Evolutionary conservation across 1,140 invertebrate genomes (phyloP), one percentile per base, ranked within the genome.

Genomic region (Orussus abietinus): DNA sequence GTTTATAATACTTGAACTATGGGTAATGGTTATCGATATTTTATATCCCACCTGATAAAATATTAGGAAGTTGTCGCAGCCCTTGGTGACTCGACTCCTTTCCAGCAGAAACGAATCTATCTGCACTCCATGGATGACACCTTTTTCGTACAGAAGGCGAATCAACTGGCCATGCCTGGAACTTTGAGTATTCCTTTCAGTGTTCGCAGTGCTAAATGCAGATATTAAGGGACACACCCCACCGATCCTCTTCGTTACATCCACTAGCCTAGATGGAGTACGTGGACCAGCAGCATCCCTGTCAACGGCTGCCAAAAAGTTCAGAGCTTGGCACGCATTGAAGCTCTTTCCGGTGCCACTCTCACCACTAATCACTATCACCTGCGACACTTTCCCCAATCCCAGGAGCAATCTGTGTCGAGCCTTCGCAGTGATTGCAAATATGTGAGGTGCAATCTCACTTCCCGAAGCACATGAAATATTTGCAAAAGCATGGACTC

Each of bases 21-120:
- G n/a, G n/a, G n/a, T n/a, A n/a, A n/a, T n/a, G n/a, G n/a, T n/a
- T 32, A 37, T 44, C 11, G 3, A n/a, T n/a, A n/a, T 25, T 35
- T n/a, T 13, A 11, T 35, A 20, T 41, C 25, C 51, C 41, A 80
- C 57, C 64, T 80, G 77, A 57, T 77, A 76, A 63, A 81, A 80
- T 33, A 81, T 80, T 42, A 80, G 76, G 59, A 80, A 81, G 55
- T 72, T 80, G 62, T 43, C 45, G 48, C 43, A 69, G 45, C 55
- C 68, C 59, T 53, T 78, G 48, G 71, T 78, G 9, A 80, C 77
- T 51, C 78, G 64, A 38, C 77, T 76, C 53, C 80, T 79, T 56
- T 81, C 79, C 26, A 81, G 55, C 29, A 81, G 62, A 48, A 80
- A 83, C 9, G 77, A 79, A 52, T 80, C 72, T 60, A 84, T 81